Percentiles rank a stretch among this genome's conserved stretches.
These are phyloP conservation scores for Alosa alosa DNA, from an alignment of 2,113 vertebrate species.

Conservation along the genomic window DNA sequence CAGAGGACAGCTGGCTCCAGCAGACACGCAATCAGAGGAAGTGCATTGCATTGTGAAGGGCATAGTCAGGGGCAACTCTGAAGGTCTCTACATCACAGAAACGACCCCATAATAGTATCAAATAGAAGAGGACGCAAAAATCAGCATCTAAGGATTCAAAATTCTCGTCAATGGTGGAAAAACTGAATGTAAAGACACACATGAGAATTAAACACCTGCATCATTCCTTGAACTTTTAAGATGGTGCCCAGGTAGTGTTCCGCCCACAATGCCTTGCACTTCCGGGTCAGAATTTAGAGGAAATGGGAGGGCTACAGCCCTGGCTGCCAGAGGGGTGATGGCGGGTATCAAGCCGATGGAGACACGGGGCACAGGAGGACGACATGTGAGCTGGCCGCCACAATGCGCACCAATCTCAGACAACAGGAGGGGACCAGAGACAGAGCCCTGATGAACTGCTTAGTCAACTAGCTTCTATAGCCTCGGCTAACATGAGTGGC, in stretches of 20 bases:
- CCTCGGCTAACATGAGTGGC: neutral
- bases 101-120: neutral
- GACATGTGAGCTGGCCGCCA: conserved; percentile 59
- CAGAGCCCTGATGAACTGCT: conserved; percentile 47
- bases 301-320: conserved; percentile 47
- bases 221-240: conserved; percentile 39
- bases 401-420: conserved; percentile 57
- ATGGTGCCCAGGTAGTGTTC: conserved; percentile 76
- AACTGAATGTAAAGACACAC: neutral
- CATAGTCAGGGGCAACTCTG: conserved; percentile 67
- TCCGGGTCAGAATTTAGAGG: conserved; percentile 60
- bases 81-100: neutral
- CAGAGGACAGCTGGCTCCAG: conserved; percentile 54
- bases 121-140: neutral
- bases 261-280: conserved; percentile 84
- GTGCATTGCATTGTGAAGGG: conserved; percentile 80
- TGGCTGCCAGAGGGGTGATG: conserved; percentile 88
- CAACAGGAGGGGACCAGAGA: conserved; percentile 57
- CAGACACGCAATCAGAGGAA: conserved; percentile 68
- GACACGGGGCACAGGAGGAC: conserved; percentile 72
- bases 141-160: neutral
- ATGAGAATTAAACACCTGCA: conserved; percentile 17
- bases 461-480: conserved; percentile 27
- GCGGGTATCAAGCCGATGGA: conserved; percentile 87
- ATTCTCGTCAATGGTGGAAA: neutral